Percentiles rank a stretch among this genome's conserved stretches.
phyloP scores from a whole-genome alignment of 2,888 invertebrate species.

The Pimpla rufipes region DNA sequence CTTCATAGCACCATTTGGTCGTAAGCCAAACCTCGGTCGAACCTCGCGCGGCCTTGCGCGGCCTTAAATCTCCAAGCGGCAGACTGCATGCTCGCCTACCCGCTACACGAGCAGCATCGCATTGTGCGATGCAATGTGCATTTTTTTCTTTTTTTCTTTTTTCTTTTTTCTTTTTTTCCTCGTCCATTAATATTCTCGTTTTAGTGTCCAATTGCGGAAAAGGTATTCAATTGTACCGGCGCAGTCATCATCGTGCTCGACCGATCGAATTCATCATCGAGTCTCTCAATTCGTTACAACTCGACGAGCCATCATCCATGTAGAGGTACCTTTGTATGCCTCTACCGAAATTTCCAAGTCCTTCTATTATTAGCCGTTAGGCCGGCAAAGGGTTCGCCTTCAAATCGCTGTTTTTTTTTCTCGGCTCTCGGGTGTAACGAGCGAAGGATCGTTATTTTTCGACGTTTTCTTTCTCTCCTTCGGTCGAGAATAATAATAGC shows the following conservation, averaged over 20 bases:
- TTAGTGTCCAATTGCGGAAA: slow-evolving; percentile 25
- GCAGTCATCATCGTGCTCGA: slow-evolving; percentile 69
- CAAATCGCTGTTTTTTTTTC: neutral
- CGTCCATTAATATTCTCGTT: slow-evolving; percentile 3
- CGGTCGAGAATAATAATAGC: slow-evolving; percentile 33
- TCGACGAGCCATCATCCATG: slow-evolving; percentile 41
- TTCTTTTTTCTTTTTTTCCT: neutral
- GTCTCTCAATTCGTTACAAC: slow-evolving; percentile 37
- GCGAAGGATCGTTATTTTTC: slow-evolving; percentile 2
- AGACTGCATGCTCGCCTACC: neutral
- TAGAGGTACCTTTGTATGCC: slow-evolving; percentile 46
- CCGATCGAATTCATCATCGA: slow-evolving; percentile 65
- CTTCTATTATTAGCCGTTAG: neutral
- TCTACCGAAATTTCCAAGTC: slow-evolving; percentile 24
- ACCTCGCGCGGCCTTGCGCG: slow-evolving; percentile 22
- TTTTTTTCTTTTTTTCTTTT: neutral
- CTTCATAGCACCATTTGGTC: slow-evolving; percentile 81
- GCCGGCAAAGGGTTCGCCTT: slow-evolving; percentile 44
- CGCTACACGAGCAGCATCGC: slow-evolving; percentile 3
- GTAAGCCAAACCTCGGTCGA: slow-evolving; percentile 70
- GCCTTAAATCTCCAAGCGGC: slow-evolving; percentile 36
- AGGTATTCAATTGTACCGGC: slow-evolving; percentile 26
- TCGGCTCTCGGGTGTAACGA: slow-evolving; percentile 43
- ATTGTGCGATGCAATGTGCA: neutral
- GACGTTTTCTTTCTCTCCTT: slow-evolving; percentile 2